These are phyloP conservation scores for Habroteleia sp. DNA, from an alignment of 2,888 invertebrate species.

Conservation along the genomic window DNA sequence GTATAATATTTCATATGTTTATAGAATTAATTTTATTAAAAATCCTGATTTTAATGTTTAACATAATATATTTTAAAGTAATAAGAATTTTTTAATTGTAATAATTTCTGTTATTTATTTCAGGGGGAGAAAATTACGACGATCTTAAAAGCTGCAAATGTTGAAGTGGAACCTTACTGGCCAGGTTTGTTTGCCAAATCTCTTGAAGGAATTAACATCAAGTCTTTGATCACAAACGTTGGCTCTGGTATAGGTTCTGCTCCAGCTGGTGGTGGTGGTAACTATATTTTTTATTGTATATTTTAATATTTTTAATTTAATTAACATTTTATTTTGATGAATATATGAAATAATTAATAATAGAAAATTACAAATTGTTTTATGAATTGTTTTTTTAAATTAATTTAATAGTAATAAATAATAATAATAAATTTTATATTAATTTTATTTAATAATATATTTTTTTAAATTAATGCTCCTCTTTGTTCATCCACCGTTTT, in stretches of 20 bases:
- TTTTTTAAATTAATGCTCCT: slow-evolving; percentile 57
- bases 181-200: slow-evolving; percentile 99
- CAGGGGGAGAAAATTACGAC: slow-evolving; percentile 98
- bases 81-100: too few relatives aligned
- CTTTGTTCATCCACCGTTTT: slow-evolving; percentile 77
- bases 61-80: not conserved
- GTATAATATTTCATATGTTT: slow-evolving; percentile 1
- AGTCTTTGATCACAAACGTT: slow-evolving; percentile 95
- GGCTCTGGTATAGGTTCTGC: slow-evolving; percentile 95
- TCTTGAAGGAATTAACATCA: slow-evolving; percentile 95
- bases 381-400: too few relatives aligned
- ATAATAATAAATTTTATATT: too few relatives aligned
- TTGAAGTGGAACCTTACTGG: slow-evolving; percentile 99
- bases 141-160: slow-evolving; percentile 97
- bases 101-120: too few relatives aligned
- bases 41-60: too few relatives aligned
- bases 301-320: too few relatives aligned
- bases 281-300: too few relatives aligned
- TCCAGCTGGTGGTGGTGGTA: slow-evolving; percentile 86
- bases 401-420: too few relatives aligned
- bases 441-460: not conserved
- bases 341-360: not conserved
- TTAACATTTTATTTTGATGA: not conserved
- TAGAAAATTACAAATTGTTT: too few relatives aligned
- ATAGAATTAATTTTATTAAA: too few relatives aligned